Evolutionary conservation across 1,140 invertebrate species (phyloP), one percentile per base, ranked within the genome.

Genomic region (Schlechtendalia chinensis): DNA sequence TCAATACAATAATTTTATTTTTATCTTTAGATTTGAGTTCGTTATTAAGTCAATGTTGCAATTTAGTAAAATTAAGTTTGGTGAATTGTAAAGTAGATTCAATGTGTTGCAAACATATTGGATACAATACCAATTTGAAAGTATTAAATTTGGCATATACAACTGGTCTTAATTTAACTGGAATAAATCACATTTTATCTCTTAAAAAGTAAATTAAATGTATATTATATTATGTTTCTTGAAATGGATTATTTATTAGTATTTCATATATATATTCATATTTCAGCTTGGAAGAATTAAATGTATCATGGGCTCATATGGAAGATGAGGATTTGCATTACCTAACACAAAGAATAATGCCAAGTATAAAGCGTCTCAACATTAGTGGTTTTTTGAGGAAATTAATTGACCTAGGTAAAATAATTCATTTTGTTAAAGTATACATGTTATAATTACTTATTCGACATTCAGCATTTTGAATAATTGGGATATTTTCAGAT

Each of bases 261-360:
- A n/a, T n/a, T n/a, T n/a, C n/a, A n/a, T n/a, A n/a, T n/a, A n/a
- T n/a, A 80, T 47, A 50, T 83, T 82, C n/a, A n/a, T n/a, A 82
- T 87, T 88, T 82, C 84, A 94, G 91, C 74, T 86, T 95, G 63
- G 88, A 88, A 82, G 90, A 91, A 45, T 85, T 96, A 29, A 96
- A 96, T 86, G 85, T 96, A 80, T 91, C 91, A 0, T 97, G 95
- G 95, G 93, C 93, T 79, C 87, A 88, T 67, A 84, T 96, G n/a
- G 87, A 87, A 82, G 84, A 85, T 19, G 87, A 88, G 6, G 87
- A 89, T 11, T 87, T 96, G 45, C 84, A 89, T 16, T 87, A 89
- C 39, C 82, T 96, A 10, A 91, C 91, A 81, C 85, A 86, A 17
- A 86, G 87, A 83, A 84, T 94, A 67, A 90, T 93, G 1, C 82